Percentiles rank a stretch among this genome's conserved stretches.
Conservation (phyloP, 2,888 invertebrate species). For the Panopea generosa region DNA sequence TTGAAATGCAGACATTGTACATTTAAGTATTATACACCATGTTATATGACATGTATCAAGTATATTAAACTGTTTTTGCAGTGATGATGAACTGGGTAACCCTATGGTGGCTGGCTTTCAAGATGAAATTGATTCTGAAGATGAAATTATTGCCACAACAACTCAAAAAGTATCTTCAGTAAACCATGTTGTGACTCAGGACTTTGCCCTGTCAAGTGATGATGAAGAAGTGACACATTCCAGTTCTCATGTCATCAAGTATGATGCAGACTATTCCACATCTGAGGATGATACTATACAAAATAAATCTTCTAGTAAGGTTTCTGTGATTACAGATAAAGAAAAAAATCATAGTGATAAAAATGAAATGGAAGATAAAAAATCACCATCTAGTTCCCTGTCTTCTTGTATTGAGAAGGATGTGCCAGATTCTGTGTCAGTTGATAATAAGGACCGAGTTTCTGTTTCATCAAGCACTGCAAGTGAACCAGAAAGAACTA, state of each 20-base stretch:
- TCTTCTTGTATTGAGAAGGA: conserved; percentile 48
- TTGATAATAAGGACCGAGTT: conserved; percentile 18
- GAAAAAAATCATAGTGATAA: conserved; percentile 23
- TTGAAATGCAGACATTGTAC: too few relatives aligned
- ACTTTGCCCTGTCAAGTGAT: conserved; percentile 74
- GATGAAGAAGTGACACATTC: conserved; percentile 61
- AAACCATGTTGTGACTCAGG: conserved; percentile 32
- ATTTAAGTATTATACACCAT: too few relatives aligned
- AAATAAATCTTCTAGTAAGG: background rate
- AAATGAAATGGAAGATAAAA: background rate
- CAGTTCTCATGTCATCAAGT: conserved; percentile 34
- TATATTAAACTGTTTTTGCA: too few relatives aligned
- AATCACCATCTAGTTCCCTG: conserved; percentile 28
- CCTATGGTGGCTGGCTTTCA: conserved; percentile 90
- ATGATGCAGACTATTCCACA: conserved; percentile 53
- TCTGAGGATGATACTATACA: conserved; percentile 54
- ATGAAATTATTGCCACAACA: conserved; percentile 79
- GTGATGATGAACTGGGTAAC: conserved; percentile 81
- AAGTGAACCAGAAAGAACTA: conserved; percentile 31
- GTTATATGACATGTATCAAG: too few relatives aligned
- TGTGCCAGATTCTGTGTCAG: background rate
- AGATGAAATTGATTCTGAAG: conserved; percentile 92
- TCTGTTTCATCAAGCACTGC: conserved; percentile 33
- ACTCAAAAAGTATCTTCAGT: conserved; percentile 20
- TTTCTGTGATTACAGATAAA: background rate